Evolutionary conservation across 2,797 vertebrate species (phyloP).

Genomic region (Pseudopleuronectes americanus): DNA sequence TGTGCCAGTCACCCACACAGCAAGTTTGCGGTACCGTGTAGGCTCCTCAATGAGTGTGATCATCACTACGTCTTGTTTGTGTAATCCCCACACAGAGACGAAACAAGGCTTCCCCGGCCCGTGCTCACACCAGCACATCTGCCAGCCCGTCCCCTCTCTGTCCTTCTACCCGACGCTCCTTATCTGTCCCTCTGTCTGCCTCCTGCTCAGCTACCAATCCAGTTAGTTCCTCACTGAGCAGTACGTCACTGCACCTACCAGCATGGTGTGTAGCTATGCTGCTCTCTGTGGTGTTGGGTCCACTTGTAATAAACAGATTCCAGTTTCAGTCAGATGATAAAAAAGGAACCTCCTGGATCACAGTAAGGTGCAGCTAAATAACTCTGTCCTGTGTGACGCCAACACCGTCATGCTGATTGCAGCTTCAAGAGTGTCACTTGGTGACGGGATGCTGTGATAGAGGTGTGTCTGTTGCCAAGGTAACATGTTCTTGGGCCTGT

Average conservation of each 20-base stretch:
- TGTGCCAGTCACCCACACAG: constrained; percentile 71
- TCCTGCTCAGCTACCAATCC: constrained; percentile 9
- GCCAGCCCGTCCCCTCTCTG: constrained; percentile 20
- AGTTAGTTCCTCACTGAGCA: constrained; percentile 9
- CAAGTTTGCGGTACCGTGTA: constrained; percentile 58
- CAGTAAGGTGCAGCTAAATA: constrained; percentile 5
- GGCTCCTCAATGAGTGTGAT: constrained; percentile 52
- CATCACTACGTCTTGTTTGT: constrained; percentile 50
- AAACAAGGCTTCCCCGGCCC: constrained; percentile 60
- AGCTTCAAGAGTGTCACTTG: background rate
- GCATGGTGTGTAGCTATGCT: background rate
- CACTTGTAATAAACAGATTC: too few relatives aligned
- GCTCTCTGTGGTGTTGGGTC: background rate
- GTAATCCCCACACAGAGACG: constrained; percentile 48
- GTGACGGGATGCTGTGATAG: background rate
- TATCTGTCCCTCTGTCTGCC: constrained; percentile 12
- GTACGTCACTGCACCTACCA: constrained; percentile 43
- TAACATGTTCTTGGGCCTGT: constrained; percentile 22
- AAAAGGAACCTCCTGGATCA: background rate
- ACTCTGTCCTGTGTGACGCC: constrained; percentile 14
- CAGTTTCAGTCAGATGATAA: constrained; percentile 2
- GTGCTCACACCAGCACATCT: constrained; percentile 51
- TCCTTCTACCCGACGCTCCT: constrained; percentile 27
- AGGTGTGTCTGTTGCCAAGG: constrained; percentile 57
- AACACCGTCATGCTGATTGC: background rate